Base-by-base conservation (phyloP, 2,888 invertebrate genomes). In the Candidula unifasciata region DNA sequence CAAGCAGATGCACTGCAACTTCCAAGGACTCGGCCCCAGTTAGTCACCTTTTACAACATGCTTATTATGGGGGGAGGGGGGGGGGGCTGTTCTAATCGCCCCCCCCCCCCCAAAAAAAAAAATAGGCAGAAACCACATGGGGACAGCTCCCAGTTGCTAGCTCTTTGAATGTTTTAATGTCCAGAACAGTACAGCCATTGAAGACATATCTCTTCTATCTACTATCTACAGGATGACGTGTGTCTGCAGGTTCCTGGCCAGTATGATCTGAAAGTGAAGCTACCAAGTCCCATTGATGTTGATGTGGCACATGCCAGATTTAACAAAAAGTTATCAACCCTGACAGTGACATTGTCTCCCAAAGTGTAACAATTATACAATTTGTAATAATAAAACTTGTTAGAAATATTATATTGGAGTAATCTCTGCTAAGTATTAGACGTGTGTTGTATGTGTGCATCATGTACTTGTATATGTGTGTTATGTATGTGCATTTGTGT, bases 271-370 rank as follows among this genome's bases (percentile, higher is more conserved):
- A 88, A 89, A n/a, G 84, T 91, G 21, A 79, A 85, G 27, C 85
- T 91, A 30, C 90, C 91, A 24, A 82, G 84, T 54, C 52, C 57
- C 30, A 89, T 91, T 64, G 84, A 87, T 18, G 91, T 91, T 44
- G 84, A 87, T 1, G 80, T 88, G 35, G 89, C 91, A 3, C 80
- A 86, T 37, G 92, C 92, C 13, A 91, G 91, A 79, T 92, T 92
- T 85, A 91, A 87, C 85, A 91, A 90, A 85, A 92, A 90, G 81
- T 86, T 88, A 16, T 88, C 90, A 27, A 71, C 83, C 27, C 85
- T 92, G 64, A 90, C 88, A 3, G 66, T 92, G 10, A 88, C 86
- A 18, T 83, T 90, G 87, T 89, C 89, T 24, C 44, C 44, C 6
- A 44, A 44, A 1, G 44, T 44, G 13, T 44, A 44, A 44, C 44